Evolutionary conservation across 2,888 invertebrate species (phyloP), one percentile per base, ranked within the genome.

Genomic region (Philaethria dido): DNA sequence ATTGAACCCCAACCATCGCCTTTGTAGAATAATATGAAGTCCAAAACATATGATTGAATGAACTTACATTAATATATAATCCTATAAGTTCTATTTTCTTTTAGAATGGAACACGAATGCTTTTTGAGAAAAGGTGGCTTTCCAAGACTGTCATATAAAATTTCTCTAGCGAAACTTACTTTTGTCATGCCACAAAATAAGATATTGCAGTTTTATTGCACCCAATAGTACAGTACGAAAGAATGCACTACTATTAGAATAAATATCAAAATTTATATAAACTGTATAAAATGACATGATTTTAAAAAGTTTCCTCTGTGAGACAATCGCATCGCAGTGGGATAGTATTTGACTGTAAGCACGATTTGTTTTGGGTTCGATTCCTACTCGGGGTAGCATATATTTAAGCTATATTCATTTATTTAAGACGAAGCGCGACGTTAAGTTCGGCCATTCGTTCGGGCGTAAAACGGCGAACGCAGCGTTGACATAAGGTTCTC

Each of bases 121-220:
- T 11, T 57, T 57, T 57, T 42, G 8, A 42, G 52, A 55, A 25
- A 57, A 25, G 36, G 18, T 59, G 48, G 29, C 22, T 59, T 64
- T 59, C 47, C 22, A 42, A 59, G 47, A 50, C 42, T 47, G 25
- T 64, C 39, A 42, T 18, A 64, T 64, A 59, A 39, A 64, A 73
- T 72, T 70, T 72, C 69, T 68, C 65, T 25, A 52, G 57, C 63
- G 69, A 59, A 67, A 36, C 33, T 60, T 60, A 60, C 29, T 60
- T 48, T 63, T 55, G 63, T 57, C 54, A 45, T 55, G 42, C 66
- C 62, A 62, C 55, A 33, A 68, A 68, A 64, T 72, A 68, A 71
- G 66, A 69, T 71, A 71, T 71, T 72, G 69, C 68, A 66, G 62
- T 64, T 71, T 69, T 72, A 72, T 62, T 66, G 66, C 64, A 64